Evolutionary conservation across 2,113 vertebrate species (phyloP).

Genomic region (Sakesphorus luctuosus): DNA sequence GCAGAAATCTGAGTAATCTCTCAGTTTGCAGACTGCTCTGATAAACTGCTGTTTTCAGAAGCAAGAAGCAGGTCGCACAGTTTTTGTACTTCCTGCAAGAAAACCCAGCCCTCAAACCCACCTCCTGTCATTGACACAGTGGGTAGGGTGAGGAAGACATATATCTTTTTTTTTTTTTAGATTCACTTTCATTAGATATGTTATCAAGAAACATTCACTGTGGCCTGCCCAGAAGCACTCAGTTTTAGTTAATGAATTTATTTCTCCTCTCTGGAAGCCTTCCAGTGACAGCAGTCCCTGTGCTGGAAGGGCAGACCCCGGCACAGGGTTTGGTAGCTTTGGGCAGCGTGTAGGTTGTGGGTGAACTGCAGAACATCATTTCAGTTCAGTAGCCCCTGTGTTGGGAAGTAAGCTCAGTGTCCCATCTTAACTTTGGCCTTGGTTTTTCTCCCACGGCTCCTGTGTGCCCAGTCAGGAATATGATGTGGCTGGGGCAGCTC

Average conservation of each 20-base stretch:
- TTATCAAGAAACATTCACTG: neutral
- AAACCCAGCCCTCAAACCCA: neutral
- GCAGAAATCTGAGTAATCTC: neutral
- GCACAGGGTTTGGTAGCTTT: neutral
- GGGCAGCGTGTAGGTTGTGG: neutral
- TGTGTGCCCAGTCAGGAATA: neutral
- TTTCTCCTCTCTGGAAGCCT: neutral
- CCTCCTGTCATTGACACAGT: neutral
- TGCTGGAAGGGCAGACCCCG: fast-evolving
- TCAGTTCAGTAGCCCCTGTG: neutral
- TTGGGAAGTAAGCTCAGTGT: neutral
- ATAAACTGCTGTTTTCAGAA: neutral
- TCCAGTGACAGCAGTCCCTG: neutral
- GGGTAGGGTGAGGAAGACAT: neutral
- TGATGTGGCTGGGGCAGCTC: neutral
- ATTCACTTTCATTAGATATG: neutral
- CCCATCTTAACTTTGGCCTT: neutral
- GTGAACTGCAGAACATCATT: fast-evolving
- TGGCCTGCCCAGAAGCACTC: neutral
- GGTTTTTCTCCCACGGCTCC: neutral
- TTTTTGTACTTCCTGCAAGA: neutral
- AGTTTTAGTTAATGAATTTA: neutral
- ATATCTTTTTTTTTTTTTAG: neutral
- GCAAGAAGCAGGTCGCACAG: fast-evolving
- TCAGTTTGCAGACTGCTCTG: neutral